A percentile compares a stretch with the other conserved stretches of the same genome.
phyloP scores from a whole-genome alignment of 2,113 vertebrate species.

The Pogona vitticeps region DNA sequence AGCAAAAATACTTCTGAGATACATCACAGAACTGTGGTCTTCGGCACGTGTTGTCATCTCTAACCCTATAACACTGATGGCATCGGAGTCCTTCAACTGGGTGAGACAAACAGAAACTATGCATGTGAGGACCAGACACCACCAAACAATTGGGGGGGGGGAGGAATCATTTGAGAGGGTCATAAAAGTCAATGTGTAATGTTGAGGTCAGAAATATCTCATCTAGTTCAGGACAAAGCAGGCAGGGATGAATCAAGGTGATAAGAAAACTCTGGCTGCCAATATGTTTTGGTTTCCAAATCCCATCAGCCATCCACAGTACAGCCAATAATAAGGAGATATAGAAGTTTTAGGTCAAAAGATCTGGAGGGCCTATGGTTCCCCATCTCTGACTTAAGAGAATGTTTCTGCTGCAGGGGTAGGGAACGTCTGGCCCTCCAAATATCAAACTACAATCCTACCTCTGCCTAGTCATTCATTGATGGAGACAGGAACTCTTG shows the following conservation, averaged over 20 bases:
- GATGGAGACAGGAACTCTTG: neutral
- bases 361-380: neutral
- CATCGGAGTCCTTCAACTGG: neutral
- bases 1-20: neutral
- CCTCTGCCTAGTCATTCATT: too few relatives aligned
- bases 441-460: too few relatives aligned
- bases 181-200: neutral
- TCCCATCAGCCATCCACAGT: neutral
- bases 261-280: neutral
- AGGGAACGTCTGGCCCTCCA: neutral
- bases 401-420: neutral
- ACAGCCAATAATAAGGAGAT: neutral
- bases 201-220: neutral
- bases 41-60: neutral
- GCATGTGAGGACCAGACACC: neutral
- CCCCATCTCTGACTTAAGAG: too few relatives aligned
- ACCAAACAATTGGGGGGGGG: neutral
- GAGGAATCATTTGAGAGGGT: too few relatives aligned
- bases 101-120: neutral
- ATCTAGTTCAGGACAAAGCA: neutral
- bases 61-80: neutral
- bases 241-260: neutral
- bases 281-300: neutral
- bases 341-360: neutral
- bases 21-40: fast-evolving